Evolutionary conservation across 2,113 vertebrate genomes (phyloP).

Genomic region (Ochotona princeps): DNA sequence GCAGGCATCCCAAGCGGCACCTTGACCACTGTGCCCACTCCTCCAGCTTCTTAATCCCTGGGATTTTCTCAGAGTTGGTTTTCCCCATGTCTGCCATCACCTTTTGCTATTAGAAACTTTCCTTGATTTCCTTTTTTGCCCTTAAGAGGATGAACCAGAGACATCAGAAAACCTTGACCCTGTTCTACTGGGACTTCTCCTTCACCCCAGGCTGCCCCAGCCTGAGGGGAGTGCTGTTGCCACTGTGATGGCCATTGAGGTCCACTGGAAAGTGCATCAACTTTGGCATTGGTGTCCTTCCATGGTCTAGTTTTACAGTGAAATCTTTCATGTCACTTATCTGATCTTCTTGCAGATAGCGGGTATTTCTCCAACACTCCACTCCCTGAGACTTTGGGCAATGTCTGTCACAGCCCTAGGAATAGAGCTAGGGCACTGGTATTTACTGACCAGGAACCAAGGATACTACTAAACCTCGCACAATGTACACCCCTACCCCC

Average conservation of each 20-base stretch:
- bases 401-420: background rate
- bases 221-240: rapidly evolving
- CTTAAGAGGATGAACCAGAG: background rate
- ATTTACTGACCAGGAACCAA: background rate
- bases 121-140: background rate
- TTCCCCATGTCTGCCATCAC: too few species aligned
- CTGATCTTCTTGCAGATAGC: background rate
- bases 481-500: too few species aligned
- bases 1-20: too few species aligned
- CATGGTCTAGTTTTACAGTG: background rate
- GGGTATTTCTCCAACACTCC: too few species aligned
- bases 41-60: background rate
- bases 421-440: background rate
- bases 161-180: background rate
- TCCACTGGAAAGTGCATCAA: background rate
- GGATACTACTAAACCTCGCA: background rate
- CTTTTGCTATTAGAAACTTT: background rate
- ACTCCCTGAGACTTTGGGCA: background rate
- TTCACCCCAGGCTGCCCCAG: background rate
- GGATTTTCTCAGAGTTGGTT: background rate
- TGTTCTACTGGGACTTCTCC: background rate
- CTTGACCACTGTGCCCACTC: too few species aligned
- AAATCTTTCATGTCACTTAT: background rate
- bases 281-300: background rate
- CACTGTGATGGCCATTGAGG: rapidly evolving